A percentile compares a stretch with the other conserved stretches of the same genome.
Evolutionary conservation across 1,140 invertebrate species (phyloP).

Genomic region (Drosophila paulistorum): DNA sequence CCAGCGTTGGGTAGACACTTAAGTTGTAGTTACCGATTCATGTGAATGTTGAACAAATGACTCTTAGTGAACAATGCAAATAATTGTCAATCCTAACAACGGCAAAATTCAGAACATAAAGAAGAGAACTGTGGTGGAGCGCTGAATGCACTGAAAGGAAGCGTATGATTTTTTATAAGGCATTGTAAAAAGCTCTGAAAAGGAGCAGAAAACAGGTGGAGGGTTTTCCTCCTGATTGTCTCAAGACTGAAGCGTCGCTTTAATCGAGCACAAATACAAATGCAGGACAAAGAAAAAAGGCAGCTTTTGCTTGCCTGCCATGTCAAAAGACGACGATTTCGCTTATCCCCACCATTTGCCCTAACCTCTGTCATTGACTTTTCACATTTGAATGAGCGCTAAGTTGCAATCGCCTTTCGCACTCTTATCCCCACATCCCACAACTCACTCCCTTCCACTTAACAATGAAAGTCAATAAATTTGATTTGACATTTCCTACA

Average conservation of each 20-base stretch:
- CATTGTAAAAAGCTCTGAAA: slow-evolving; percentile 51
- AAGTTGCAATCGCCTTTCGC: slow-evolving; percentile 46
- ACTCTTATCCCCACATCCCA: not conserved
- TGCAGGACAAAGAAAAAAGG: slow-evolving; percentile 47
- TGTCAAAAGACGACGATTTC: slow-evolving; percentile 2
- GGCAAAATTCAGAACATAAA: slow-evolving; percentile 48
- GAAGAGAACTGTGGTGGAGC: not conserved
- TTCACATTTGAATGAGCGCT: slow-evolving; percentile 77
- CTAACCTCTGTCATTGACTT: slow-evolving; percentile 68
- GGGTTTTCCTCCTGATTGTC: slow-evolving; percentile 31
- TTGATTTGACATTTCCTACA: slow-evolving; percentile 76
- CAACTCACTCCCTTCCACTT: slow-evolving; percentile 32
- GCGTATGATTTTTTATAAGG: slow-evolving; percentile 76
- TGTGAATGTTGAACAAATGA: slow-evolving; percentile 77
- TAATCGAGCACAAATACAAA: slow-evolving; percentile 69
- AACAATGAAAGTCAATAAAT: slow-evolving; percentile 80
- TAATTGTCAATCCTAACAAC: slow-evolving; percentile 75
- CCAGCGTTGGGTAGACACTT: slow-evolving; percentile 48
- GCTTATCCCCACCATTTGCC: slow-evolving; percentile 37
- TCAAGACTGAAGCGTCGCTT: slow-evolving; percentile 58
- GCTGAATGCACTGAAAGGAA: slow-evolving; percentile 55
- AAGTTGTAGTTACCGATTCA: slow-evolving; percentile 78
- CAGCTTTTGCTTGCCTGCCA: slow-evolving; percentile 36
- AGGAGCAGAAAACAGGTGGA: slow-evolving; percentile 9
- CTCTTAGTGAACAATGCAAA: slow-evolving; percentile 75